Conservation (phyloP, 2,888 invertebrate genomes). For the Tipula helvola region DNA sequence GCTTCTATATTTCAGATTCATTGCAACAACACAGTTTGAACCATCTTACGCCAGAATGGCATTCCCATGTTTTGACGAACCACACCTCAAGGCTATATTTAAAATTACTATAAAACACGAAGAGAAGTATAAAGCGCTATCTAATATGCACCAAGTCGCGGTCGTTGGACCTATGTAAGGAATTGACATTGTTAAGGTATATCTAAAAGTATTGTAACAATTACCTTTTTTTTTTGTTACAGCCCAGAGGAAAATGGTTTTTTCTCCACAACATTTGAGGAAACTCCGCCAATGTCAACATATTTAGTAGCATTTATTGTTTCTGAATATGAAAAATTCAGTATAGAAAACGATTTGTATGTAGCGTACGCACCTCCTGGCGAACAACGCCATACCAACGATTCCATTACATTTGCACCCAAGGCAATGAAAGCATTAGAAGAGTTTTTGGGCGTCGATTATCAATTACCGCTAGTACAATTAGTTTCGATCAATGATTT, state of each 20-base stretch:
- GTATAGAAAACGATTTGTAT: background rate
- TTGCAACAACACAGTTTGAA: slow-evolving; percentile 48
- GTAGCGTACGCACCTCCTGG: background rate
- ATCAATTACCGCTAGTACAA: slow-evolving; percentile 26
- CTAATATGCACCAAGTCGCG: background rate
- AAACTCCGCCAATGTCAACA: slow-evolving; percentile 46
- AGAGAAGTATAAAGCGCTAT: background rate
- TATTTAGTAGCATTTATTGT: slow-evolving; percentile 64
- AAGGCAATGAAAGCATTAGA: slow-evolving; percentile 11
- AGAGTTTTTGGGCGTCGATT: background rate
- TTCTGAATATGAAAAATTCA: slow-evolving; percentile 22
- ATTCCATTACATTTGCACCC: slow-evolving; percentile 6
- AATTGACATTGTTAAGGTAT: too few species aligned
- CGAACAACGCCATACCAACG: background rate
- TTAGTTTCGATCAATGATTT: slow-evolving; percentile 47
- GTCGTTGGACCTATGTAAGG: background rate
- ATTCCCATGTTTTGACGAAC: slow-evolving; percentile 61
- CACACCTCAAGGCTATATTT: slow-evolving; percentile 48
- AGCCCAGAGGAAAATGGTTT: background rate
- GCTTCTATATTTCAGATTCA: slow-evolving; percentile 31
- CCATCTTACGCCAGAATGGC: slow-evolving; percentile 45
- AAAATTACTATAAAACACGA: slow-evolving; percentile 36
- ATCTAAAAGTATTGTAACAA: too few species aligned
- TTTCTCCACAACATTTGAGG: background rate
- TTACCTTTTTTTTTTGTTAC: background rate